Evolutionary conservation across 53 echinoderm and acorn worm species (phyloP), one percentile per base, ranked within the genome.

Genomic region (Actinopyga echinites): DNA sequence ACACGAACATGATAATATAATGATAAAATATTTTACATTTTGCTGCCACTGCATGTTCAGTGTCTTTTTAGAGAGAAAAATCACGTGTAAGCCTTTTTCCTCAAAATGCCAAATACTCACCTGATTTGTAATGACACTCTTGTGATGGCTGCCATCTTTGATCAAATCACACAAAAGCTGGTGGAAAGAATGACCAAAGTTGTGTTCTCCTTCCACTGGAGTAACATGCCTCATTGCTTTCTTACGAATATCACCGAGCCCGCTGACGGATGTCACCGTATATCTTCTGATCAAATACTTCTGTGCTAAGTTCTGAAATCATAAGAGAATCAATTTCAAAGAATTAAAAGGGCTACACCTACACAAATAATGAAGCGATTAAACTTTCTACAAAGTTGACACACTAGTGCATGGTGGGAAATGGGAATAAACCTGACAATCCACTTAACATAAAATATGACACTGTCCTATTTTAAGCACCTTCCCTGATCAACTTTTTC

Each of bases 271-370:
- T 29, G 79, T 79, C 0, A 59, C 57, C 1, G 57, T 20, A 34
- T 79, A 79, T 59, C 79, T 32, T 9, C 60, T 32, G 15, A 79
- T 19, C 30, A 57, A 29, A n/a, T 79, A 79, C 3, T 29, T 79
- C 10, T 28, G 32, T 57, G 79, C 57, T 19, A 58, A 38, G 19
- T 58, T 55, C 79, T 79, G 35, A 42, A 53, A 45, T 20, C 24
- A 22, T 6, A 73, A 79, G 20, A 36, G 28, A 69, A 13, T 69
- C 69, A 69, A 36, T 15, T 69, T 5, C 7, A 24, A 67, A 67
- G 0, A 40, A 7, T 40, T 40, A n/a, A n/a, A n/a, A n/a, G n/a
- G n/a, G n/a, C n/a, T n/a, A n/a, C n/a, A n/a, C n/a, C n/a, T n/a
- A n/a, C n/a, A n/a, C n/a, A n/a, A n/a, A n/a, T n/a, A n/a, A n/a